Evolutionary conservation across 2,888 invertebrate genomes (phyloP).

Genomic region (Magallana nippona): DNA sequence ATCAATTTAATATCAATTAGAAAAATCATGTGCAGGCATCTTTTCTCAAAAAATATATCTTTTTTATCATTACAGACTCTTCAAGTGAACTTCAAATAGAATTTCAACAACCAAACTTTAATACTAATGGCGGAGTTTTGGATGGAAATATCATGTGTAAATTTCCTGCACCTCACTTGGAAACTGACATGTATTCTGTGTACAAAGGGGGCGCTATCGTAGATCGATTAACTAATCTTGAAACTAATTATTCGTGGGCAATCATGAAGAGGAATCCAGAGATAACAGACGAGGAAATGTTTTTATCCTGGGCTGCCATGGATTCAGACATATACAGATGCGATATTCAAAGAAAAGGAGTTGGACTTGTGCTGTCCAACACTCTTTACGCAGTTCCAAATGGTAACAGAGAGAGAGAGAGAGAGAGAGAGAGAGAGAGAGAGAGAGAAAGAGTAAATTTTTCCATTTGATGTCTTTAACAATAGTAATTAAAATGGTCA

Average conservation of each 20-base stretch:
- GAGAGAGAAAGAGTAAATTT: neutral
- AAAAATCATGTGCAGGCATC: too few species aligned
- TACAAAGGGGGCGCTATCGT: neutral
- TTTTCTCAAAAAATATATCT: neutral
- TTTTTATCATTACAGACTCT: neutral
- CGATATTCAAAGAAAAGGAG: constrained; percentile 7
- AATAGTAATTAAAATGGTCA: too few species aligned
- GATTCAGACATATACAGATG: neutral
- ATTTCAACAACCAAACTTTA: neutral
- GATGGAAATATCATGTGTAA: neutral
- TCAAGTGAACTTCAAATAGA: neutral
- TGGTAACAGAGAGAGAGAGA: neutral
- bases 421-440: neutral
- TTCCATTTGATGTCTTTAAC: too few species aligned
- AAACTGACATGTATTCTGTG: neutral
- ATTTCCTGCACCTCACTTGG: neutral
- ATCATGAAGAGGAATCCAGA: neutral
- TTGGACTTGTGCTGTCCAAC: neutral
- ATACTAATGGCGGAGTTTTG: neutral
- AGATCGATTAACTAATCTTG: neutral
- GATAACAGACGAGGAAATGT: neutral
- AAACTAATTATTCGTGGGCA: neutral
- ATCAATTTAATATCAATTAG: too few species aligned
- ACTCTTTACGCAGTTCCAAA: constrained; percentile 1
- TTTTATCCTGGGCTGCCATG: neutral